Percentiles rank a stretch among this genome's conserved stretches.
Conservation (phyloP, 1,140 invertebrate species). For the Drosophila lacertosa region DNA sequence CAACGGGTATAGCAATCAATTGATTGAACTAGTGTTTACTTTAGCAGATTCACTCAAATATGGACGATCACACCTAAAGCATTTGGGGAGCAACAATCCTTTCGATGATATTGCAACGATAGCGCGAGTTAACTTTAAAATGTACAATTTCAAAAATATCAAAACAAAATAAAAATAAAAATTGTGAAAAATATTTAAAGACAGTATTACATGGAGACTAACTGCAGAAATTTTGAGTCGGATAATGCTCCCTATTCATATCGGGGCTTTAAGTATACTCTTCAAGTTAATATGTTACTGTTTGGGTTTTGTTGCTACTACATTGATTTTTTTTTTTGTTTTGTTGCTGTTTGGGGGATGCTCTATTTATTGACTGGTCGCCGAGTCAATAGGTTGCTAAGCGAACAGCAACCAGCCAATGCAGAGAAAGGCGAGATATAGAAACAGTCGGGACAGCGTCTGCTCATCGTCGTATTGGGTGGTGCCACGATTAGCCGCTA, state of each 20-base stretch:
- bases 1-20: constrained; percentile 11
- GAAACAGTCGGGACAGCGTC: constrained; percentile 95
- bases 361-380: constrained; percentile 8
- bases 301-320: constrained; percentile 6
- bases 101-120: constrained; percentile 5
- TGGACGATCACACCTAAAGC: constrained; percentile 7
- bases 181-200: constrained; percentile 14
- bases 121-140: constrained; percentile 14
- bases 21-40: not conserved
- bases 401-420: constrained; percentile 96
- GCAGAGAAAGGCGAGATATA: constrained; percentile 96
- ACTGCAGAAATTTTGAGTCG: constrained; percentile 14
- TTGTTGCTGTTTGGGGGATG: not conserved
- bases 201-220: constrained; percentile 26
- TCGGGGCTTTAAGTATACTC: not conserved
- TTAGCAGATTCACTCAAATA: not conserved
- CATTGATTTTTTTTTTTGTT: not conserved
- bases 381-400: constrained; percentile 85
- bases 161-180: constrained; percentile 5
- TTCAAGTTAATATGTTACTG: not conserved
- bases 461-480: constrained; percentile 96
- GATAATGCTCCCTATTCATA: not conserved
- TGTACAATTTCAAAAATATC: constrained; percentile 27
- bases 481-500: constrained; percentile 90
- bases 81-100: constrained; percentile 8